Conservation (phyloP, 2,888 invertebrate species). For the Tipula helvola region DNA sequence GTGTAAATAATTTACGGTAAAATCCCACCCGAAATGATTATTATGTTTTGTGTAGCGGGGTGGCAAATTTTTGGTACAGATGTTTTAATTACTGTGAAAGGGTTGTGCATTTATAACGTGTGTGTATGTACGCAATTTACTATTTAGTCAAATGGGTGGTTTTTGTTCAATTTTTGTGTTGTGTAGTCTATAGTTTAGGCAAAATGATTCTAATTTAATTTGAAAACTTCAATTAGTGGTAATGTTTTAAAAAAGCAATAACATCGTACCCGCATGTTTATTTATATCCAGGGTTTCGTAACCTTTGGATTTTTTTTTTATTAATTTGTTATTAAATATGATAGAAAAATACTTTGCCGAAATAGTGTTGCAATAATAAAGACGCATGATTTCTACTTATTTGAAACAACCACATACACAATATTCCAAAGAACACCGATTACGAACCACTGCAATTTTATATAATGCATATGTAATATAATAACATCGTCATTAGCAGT, state of each 20-base stretch:
- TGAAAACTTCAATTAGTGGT: not conserved
- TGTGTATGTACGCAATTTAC: not conserved
- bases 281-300: not conserved
- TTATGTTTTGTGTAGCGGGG: not conserved
- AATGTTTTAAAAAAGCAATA: not conserved
- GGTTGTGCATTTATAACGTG: not conserved
- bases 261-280: not conserved
- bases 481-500: not conserved
- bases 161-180: not conserved
- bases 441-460: not conserved
- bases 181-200: not conserved
- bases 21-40: not conserved
- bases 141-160: not conserved
- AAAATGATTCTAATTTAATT: not conserved
- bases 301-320: not conserved
- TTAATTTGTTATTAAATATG: too few relatives aligned
- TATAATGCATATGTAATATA: not conserved
- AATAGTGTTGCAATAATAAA: too few relatives aligned
- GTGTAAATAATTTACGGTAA: slow-evolving; percentile 4
- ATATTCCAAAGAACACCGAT: not conserved
- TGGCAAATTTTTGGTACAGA: not conserved
- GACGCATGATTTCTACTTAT: too few relatives aligned
- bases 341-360: too few relatives aligned
- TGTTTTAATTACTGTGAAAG: not conserved
- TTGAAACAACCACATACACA: too few relatives aligned